Conservation (phyloP, 2,797 vertebrate species). For the Cichlasoma orientale region DNA sequence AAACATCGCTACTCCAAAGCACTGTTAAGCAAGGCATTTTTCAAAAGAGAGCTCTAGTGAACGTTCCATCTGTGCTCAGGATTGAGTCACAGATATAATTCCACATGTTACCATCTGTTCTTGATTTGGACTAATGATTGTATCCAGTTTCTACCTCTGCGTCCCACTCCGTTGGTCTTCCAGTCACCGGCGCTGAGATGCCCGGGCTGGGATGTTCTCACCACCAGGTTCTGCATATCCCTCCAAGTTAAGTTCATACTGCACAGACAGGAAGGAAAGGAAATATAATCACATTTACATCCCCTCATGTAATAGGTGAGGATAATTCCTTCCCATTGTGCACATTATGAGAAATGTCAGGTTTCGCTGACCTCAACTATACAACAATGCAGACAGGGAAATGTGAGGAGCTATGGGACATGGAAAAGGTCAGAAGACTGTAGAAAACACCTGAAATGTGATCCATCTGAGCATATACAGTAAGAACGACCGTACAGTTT, state of each 20-base stretch:
- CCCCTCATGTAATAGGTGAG: slow-evolving; percentile 30
- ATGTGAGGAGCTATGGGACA: slow-evolving; percentile 40
- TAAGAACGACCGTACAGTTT: not conserved
- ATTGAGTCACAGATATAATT: not conserved
- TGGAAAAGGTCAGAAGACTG: slow-evolving; percentile 51
- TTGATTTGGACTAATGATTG: not conserved
- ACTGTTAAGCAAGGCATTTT: not conserved
- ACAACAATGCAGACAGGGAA: slow-evolving; percentile 40
- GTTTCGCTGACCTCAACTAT: slow-evolving; percentile 40
- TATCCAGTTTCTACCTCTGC: slow-evolving; percentile 83
- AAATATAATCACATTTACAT: slow-evolving; percentile 20
- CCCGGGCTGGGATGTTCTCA: slow-evolving; percentile 89
- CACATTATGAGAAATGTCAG: slow-evolving; percentile 24
- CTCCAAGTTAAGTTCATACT: slow-evolving; percentile 98
- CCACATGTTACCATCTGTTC: not conserved
- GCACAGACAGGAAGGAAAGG: slow-evolving; percentile 13
- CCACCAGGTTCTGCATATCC: slow-evolving; percentile 98
- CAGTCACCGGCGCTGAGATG: slow-evolving; percentile 92
- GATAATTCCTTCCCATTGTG: slow-evolving; percentile 41
- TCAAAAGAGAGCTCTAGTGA: not conserved
- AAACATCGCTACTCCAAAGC: not conserved
- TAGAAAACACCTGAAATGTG: slow-evolving; percentile 35
- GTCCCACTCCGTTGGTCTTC: slow-evolving; percentile 92
- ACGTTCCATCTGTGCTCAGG: not conserved
- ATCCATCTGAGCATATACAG: slow-evolving; percentile 22